Evolutionary conservation across 2,888 invertebrate species (phyloP), one percentile per base, ranked within the genome.

Genomic region (Hartigia nigra): DNA sequence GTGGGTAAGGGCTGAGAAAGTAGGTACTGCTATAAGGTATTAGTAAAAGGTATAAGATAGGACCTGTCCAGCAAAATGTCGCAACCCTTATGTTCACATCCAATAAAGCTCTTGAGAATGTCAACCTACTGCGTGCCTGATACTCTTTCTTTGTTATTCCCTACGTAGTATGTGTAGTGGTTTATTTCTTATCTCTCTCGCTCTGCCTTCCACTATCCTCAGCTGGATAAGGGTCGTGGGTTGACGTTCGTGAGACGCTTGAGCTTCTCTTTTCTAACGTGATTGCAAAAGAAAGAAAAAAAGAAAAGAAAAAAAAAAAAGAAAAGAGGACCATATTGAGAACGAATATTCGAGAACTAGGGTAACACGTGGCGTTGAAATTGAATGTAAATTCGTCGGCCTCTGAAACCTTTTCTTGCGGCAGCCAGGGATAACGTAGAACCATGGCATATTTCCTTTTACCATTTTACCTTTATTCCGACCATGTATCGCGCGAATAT

Each of bases 281-380:
- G 72, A 72, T 12, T 72, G 72, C 12, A 12, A 31, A 72, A 72
- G 31, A 72, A 72, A 31, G 72, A 72, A 32, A 72, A 31, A 31
- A 9, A 14, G 12, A 9, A 72, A 72, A 70, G 31, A 72, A 31
- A 31, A 72, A 32, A 72, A 72, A 72, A 70, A 72, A 72, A 31
- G 72, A 72, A 32, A 72, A 31, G 72, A 9, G n/a, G 12, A 9
- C 31, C 32, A 72, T 72, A 72, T 72, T 31, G 72, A 31, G 32
- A 31, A 32, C 12, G 72, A 72, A 72, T 31, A 72, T 72, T 31
- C 32, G 72, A 31, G 72, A 14, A 72, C 72, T 12, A 32, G 31
- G 72, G 72, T 72, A 72, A 72, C 72, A 72, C 31, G 32, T 72
- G 72, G 72, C 9, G 55, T 31, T 23, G 72, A 72, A 72, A 72